Conservation (phyloP, 2,113 vertebrate genomes). For the Synodontis membranacea region DNA sequence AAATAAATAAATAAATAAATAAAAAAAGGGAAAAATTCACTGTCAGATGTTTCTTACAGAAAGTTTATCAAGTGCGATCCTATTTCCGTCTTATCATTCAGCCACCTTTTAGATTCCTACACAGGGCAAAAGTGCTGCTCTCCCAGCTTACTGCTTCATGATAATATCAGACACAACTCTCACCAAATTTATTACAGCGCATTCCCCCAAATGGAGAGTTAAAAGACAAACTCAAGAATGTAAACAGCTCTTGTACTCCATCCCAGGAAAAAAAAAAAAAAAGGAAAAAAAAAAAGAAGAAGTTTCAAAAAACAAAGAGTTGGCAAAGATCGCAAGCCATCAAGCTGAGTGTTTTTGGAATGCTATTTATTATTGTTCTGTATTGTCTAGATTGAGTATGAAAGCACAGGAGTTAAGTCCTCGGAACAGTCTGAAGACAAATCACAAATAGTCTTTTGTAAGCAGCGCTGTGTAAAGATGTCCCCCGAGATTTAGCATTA, state of each 20-base stretch:
- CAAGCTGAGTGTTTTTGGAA: slow-evolving; percentile 40
- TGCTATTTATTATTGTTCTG: slow-evolving; percentile 50
- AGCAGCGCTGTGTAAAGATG: slow-evolving; percentile 66
- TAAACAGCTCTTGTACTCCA: slow-evolving; percentile 49
- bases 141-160: slow-evolving; percentile 11
- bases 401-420: slow-evolving; percentile 55
- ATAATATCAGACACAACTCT: slow-evolving; percentile 30
- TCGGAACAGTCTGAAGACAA: slow-evolving; percentile 55
- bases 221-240: slow-evolving; percentile 53
- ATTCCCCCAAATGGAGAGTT: slow-evolving; percentile 43
- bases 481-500: slow-evolving; percentile 71
- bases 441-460: slow-evolving; percentile 66
- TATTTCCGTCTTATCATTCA: not conserved
- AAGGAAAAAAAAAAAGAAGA: not conserved
- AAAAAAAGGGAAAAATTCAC: not conserved
- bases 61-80: slow-evolving; percentile 18
- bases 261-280: slow-evolving; percentile 8
- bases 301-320: slow-evolving; percentile 22
- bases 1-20: not conserved
- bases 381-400: slow-evolving; percentile 54
- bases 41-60: not conserved
- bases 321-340: slow-evolving; percentile 41
- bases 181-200: slow-evolving; percentile 43
- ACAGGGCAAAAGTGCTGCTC: slow-evolving; percentile 7
- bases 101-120: not conserved